Percentiles rank a stretch among this genome's conserved stretches.
phyloP scores from a whole-genome alignment of 1,140 invertebrate species.

The Danaus plexippus region DNA sequence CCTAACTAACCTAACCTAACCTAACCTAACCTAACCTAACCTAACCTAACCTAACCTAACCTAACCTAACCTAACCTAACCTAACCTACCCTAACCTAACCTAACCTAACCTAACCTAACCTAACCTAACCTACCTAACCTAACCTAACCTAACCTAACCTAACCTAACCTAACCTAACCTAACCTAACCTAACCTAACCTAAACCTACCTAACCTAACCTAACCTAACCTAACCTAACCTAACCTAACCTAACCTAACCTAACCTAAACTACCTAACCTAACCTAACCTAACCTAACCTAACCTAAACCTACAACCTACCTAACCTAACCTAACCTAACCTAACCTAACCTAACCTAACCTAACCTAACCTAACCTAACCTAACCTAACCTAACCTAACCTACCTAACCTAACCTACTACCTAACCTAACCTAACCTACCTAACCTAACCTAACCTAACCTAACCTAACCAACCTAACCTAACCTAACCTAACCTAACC shows the following conservation, averaged over 20 bases:
- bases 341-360: slow-evolving; percentile 6
- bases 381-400: too few species aligned
- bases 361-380: slow-evolving; percentile 6
- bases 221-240: slow-evolving; percentile 9
- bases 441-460: slow-evolving; percentile 6
- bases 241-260: slow-evolving; percentile 10
- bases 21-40: slow-evolving; percentile 10
- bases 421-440: too few species aligned
- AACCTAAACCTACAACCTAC: slow-evolving; percentile 6
- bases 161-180: slow-evolving; percentile 14
- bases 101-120: too few species aligned
- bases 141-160: slow-evolving; percentile 18
- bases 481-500: slow-evolving; percentile 6
- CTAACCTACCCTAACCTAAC: too few species aligned
- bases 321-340: slow-evolving; percentile 6
- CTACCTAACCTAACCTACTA: too few species aligned
- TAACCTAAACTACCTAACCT: slow-evolving; percentile 5
- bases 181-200: too few species aligned
- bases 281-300: slow-evolving; percentile 6
- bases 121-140: too few species aligned
- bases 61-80: slow-evolving; percentile 18
- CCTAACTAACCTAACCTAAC: slow-evolving; percentile 11
- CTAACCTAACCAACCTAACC: slow-evolving; percentile 5
- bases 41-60: slow-evolving; percentile 18
- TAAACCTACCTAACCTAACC: slow-evolving; percentile 10